Evolutionary conservation across 2,797 vertebrate genomes (phyloP), one percentile per base, ranked within the genome.

Genomic region (Lepus oiostolus): DNA sequence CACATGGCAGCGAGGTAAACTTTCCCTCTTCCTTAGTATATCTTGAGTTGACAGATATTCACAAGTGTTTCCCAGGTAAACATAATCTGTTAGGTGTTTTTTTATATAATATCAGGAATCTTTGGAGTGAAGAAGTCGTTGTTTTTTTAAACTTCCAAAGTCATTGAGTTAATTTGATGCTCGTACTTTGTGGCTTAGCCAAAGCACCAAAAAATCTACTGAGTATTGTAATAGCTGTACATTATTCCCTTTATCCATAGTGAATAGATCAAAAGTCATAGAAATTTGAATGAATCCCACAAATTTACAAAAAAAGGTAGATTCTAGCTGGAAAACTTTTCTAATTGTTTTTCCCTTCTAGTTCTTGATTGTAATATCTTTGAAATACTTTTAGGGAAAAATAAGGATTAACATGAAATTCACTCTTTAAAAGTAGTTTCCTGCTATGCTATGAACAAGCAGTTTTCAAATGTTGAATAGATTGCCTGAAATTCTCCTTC

Each of bases 1-100:
- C 63, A 96, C 16, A 92, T 97, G 74, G 70, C 95, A 2, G 63
- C 50, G 74, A 97, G 50, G 35, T 95, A 86, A 84, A 50, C 13
- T 71, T 52, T 86, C 75, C 70, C 32, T 47, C 22, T 74, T 90
- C 26, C 91, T 92, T 79, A 80, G 52, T 85, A 72, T 1, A 10
- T 21, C 93, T 88, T 96, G 28, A 74, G 60, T 84, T 86, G 67
- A 71, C 17, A 94, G 71, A 75, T 76, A 60, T 28, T 77, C 2
- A 0, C 17, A 80, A 16, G 19, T 77, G 13, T 76, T 72, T 94
- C 26, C 62, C 50, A 14, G 11, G 24, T 30, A 47, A 77, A 72
- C 35, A 5, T 75, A 83, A 85, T 70, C 60, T 77, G 12, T 50
- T 10, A 50, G 85, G 47, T 85, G 54, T 58, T 90, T 96, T 19